Base-by-base conservation (phyloP, 2,797 vertebrate genomes). In the Melanotaenia maccullochi region DNA sequence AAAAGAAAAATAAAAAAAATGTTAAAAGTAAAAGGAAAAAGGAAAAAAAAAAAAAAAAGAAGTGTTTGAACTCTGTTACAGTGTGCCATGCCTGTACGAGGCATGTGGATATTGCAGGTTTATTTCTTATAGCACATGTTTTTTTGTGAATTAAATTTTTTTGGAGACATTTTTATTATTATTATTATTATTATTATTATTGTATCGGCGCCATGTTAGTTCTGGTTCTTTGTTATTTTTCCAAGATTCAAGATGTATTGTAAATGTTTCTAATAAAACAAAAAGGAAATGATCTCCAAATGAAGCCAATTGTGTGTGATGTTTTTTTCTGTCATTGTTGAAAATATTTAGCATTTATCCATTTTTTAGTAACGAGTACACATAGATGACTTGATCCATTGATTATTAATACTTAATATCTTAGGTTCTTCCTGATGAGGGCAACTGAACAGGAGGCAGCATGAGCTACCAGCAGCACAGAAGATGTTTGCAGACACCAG, bases 211-310 rank as follows among this genome's bases (percentile, higher is more conserved):
- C 93, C 94, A 95, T 95, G 93, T 93, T 94, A 94, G 93, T 94
- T 95, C 93, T 93, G 91, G 89, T 94, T 93, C 81, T 93, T 95
- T 93, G 89, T 92, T 95, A 93, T 94, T 94, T 94, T 94, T 95
- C 78, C 85, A 92, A 95, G 87, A 94, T 93, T 93, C 84, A 94
- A 94, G 92, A 94, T 95, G 94, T 95, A 95, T 94, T 95, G 95
- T 95, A 95, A 94, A 95, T 95, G 94, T 95, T 95, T 95, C 91
- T 95, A 95, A 95, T 95, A 95, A 95, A 95, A 94, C 88, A 91
- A 93, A 93, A 94, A 87, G 87, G 87, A 92, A 94, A 92, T 91
- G 84, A 93, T 90, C 80, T 76, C 73, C 75, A 88, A 75, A 52
- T 62, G 60, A 71, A 28, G 68, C 13, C 4, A 7, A 28, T 44